A percentile compares a stretch with the other conserved stretches of the same genome.
These are phyloP conservation scores for Lycodopsis pacificus DNA, from an alignment of 2,797 vertebrate species.

Conservation along the genomic window DNA sequence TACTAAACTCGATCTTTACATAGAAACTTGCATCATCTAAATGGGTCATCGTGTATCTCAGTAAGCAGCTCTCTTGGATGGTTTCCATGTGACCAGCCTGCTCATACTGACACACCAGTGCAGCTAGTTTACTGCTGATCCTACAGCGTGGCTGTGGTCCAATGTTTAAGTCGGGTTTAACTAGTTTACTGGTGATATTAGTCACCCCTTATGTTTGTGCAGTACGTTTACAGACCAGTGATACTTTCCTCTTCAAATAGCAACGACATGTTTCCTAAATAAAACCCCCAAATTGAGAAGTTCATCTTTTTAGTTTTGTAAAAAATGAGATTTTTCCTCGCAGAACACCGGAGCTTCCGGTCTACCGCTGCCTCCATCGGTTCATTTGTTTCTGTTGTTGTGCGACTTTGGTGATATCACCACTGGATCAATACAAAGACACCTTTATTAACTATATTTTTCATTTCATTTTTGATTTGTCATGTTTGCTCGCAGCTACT, in stretches of 20 bases:
- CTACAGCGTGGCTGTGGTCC: slow-evolving; percentile 2
- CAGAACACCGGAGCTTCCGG: background rate
- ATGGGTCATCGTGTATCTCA: slow-evolving; percentile 25
- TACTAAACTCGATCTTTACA: background rate
- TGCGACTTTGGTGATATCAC: no score
- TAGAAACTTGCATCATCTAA: slow-evolving; percentile 12
- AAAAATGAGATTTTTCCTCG: background rate
- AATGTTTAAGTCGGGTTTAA: slow-evolving; percentile 26
- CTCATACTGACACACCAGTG: slow-evolving; percentile 37
- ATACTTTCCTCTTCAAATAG: background rate
- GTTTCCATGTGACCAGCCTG: slow-evolving; percentile 45
- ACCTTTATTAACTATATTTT: no score
- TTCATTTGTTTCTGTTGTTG: no score
- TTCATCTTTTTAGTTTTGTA: background rate
- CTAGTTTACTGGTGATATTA: background rate
- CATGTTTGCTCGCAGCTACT: no score
- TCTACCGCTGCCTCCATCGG: no score
- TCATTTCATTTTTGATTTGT: no score
- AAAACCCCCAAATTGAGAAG: background rate
- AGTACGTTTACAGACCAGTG: background rate
- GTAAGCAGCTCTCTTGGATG: slow-evolving; percentile 34
- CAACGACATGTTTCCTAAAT: background rate
- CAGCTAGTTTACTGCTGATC: slow-evolving; percentile 41
- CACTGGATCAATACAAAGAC: no score
- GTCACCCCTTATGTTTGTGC: slow-evolving; percentile 4